phyloP scores from a whole-genome alignment of 1,140 invertebrate species.

The Leptonema lineaticorne region DNA sequence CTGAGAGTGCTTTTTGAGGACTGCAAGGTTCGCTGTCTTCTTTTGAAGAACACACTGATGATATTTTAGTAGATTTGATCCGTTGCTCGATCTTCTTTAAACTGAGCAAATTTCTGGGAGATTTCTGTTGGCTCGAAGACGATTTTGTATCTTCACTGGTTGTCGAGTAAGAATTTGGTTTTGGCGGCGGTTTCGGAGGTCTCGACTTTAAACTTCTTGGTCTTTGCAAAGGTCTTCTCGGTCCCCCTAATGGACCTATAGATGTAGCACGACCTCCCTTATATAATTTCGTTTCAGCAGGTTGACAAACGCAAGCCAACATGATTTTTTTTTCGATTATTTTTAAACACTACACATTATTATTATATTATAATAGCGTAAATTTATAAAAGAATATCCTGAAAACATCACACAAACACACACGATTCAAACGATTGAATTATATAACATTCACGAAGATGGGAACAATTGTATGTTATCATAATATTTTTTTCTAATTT shows the following conservation, averaged over 20 bases:
- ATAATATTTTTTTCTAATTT: too few species aligned
- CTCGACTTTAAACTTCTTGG: slow-evolving; percentile 46
- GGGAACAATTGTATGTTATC: too few species aligned
- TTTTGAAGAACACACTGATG: slow-evolving; percentile 19
- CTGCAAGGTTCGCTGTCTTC: background rate
- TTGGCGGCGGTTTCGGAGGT: slow-evolving; percentile 45
- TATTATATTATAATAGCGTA: too few species aligned
- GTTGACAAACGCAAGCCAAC: slow-evolving; percentile 64
- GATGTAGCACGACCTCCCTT: slow-evolving; percentile 53
- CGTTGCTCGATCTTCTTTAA: slow-evolving; percentile 52
- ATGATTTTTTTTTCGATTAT: slow-evolving; percentile 44
- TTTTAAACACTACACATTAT: slow-evolving; percentile 1
- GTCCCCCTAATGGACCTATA: slow-evolving; percentile 52
- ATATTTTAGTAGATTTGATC: slow-evolving; percentile 53
- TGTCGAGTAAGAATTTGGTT: slow-evolving; percentile 45
- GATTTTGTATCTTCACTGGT: slow-evolving; percentile 47
- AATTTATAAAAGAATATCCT: background rate
- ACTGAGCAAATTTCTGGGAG: slow-evolving; percentile 49
- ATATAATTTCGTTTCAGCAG: slow-evolving; percentile 56
- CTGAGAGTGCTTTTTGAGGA: background rate
- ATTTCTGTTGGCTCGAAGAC: slow-evolving; percentile 47
- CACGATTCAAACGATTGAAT: background rate
- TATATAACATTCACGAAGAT: too few species aligned
- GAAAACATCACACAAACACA: background rate
- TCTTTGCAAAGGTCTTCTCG: slow-evolving; percentile 44